Evolutionary conservation across 2,113 vertebrate species (phyloP).

Genomic region (Pterophyllum scalare): DNA sequence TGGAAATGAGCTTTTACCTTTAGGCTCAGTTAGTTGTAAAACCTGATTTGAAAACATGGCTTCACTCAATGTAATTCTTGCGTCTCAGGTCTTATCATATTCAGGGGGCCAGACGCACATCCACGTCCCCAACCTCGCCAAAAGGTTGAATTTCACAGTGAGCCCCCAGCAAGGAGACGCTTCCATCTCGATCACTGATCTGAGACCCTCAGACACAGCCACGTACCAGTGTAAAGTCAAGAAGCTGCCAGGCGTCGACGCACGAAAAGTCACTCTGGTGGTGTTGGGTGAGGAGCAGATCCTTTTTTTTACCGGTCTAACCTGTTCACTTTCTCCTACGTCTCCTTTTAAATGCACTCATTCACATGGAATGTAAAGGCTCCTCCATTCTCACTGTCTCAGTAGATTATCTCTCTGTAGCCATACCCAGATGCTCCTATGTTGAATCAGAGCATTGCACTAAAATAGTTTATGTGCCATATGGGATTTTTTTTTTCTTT

Average conservation of each 20-base stretch:
- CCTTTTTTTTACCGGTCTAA: constrained; percentile 51
- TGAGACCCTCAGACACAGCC: constrained; percentile 81
- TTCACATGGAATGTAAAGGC: constrained; percentile 34
- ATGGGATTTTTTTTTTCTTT: constrained; percentile 1
- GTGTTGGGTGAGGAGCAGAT: constrained; percentile 85
- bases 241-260: constrained; percentile 88
- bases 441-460: neutral
- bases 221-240: constrained; percentile 96
- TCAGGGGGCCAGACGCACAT: constrained; percentile 78
- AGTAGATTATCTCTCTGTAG: neutral
- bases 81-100: constrained; percentile 85
- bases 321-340: constrained; percentile 50
- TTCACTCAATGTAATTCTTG: constrained; percentile 37
- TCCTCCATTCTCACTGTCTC: neutral
- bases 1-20: neutral
- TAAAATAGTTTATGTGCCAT: neutral
- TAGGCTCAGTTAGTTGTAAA: constrained; percentile 21
- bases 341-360: constrained; percentile 14
- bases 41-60: constrained; percentile 32
- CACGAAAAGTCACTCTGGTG: constrained; percentile 84
- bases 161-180: constrained; percentile 87
- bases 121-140: constrained; percentile 74
- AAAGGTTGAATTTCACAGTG: constrained; percentile 80
- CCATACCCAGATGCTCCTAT: neutral
- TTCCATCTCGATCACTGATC: constrained; percentile 82